Evolutionary conservation across 2,797 vertebrate species (phyloP), one percentile per base, ranked within the genome.

Genomic region (Kryptopterus vitreolus): DNA sequence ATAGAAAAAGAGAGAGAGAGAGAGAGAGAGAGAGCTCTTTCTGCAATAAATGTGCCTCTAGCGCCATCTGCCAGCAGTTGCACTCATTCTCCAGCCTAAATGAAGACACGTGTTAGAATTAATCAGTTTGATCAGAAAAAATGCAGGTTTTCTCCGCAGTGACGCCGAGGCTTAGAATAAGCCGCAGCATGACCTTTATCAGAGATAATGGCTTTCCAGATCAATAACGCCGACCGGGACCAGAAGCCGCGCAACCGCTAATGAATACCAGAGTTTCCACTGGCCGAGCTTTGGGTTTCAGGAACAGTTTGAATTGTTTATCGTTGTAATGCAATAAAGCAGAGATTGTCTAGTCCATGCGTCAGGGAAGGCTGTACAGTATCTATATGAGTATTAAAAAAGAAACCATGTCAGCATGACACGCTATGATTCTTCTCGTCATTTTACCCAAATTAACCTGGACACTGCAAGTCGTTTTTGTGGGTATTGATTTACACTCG

Each of bases 21-120:
- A 26, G 48, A 50, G 48, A 38, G 16, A 29, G 4, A 50, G 33
- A 29, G 43, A 71, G 50, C 11, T 59, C 12, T 50, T 63, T 72
- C 57, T 73, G 24, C 46, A 70, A 33, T 90, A 65, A 81, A 68
- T 79, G 77, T 89, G 90, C 77, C 81, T 35, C 88, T 72, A 86
- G 92, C 90, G 91, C 92, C 93, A 89, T 88, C 93, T 94, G 89
- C 87, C 90, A 35, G 53, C 76, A 69, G 48, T 80, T 29, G 82
- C 76, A 31, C n/a, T 79, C 48, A 0, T 87, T 84, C 61, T 75
- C 77, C 53, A 77, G 24, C 68, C 10, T 74, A 48, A 33, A 50
- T 16, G 16, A 20, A 50, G 65, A 77, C 65, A 24, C 0, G 18
- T 24, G 16, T 5, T 18, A 71, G 2, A 24, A 31, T 31, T 38